Base-by-base conservation (phyloP, 2,888 invertebrate species). In the Cheilosia variabilis region DNA sequence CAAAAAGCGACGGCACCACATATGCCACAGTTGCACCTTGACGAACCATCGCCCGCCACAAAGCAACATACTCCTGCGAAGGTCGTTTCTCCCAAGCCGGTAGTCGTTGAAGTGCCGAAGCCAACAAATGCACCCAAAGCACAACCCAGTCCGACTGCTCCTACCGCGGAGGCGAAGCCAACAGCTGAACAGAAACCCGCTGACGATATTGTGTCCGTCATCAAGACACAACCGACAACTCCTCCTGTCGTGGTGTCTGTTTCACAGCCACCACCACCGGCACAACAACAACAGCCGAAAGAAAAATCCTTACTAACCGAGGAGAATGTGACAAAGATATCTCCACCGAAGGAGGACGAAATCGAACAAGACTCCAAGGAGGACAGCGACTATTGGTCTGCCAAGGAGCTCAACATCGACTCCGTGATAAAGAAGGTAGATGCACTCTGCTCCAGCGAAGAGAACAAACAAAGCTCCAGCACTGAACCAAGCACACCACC, bases 341-440 rank as follows among this genome's bases (percentile, higher is more conserved):
- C 91, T 15, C 89, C 90, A 76, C 89, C 90, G 6, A 90, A 91
- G 88, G 89, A 89, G 62, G 91, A 91, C 84, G 91, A 92, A 63
- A 90, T 92, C 68, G 94, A 93, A 90, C 93, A 91, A 75, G 94
- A 94, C 88, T 93, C 93, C 41, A 94, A 95, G 88, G 95, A 96
- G 88, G 96, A 96, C 89, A 95, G 94, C 89, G 96, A 96, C 90
- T 95, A 95, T 88, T 96, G 96, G 96, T 95, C 95, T 43, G 95
- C 95, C 6, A 96, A 96, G 91, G 96, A 96, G 89, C 94, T 96
- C 1, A 96, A 96, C 89, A 96, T 96, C 87, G 96, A 96, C 88
- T 96, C 96, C 22, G 96, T 96, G 2, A 96, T 96, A 84, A 96
- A 96, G 91, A 96, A 95, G 89, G 95, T 96, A 0, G 96, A 96